Evolutionary conservation across 2,888 invertebrate genomes (phyloP), one percentile per base, ranked within the genome.

Genomic region (Metallyticus violacea): DNA sequence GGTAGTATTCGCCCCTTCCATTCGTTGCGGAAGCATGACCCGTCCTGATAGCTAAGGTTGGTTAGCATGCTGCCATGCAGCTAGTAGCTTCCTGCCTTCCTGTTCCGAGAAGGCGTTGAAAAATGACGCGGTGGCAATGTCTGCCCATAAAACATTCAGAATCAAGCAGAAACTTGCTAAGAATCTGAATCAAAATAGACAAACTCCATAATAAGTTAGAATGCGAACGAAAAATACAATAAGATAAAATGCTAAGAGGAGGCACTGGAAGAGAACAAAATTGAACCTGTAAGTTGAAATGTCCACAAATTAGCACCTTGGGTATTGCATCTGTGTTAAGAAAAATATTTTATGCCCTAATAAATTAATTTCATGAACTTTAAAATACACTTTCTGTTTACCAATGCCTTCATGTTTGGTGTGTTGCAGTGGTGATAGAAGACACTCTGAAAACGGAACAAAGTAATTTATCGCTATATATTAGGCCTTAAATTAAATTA

Each of bases 221-320:
- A 98, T 99, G 97, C 96, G 98, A 91, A 99, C 99, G 89, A 99
- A 99, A 90, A 99, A 99, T 91, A 99, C 98, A 84, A 99, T 99
- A 90, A 95, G 99, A 98, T 99, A 93, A 93, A 99, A 99, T 91
- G 98, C 99, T 87, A 99, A 99, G 95, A 97, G 99, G 94, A 96
- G 99, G 94, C 99, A 99, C 94, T 99, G 99, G 99, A 97, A 98
- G 92, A 96, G 99, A 93, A 99, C 99, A 85, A 99, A 99, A 95
- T 95, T 99, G 92, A 99, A 99, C 96, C 94, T 99, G 96, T 99
- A 98, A 97, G 15, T 22, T 62, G 40, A 4, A 15, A 15, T 15
- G 3, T 4, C 1, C 22, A 1, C 40, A 62, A n/a, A 62, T 3
- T 4, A 62, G 3, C 40, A 62, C 40, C 40, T 15, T 62, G 9